Evolutionary conservation across 2,888 invertebrate genomes (phyloP), one percentile per base, ranked within the genome.

Genomic region (Dione juno): DNA sequence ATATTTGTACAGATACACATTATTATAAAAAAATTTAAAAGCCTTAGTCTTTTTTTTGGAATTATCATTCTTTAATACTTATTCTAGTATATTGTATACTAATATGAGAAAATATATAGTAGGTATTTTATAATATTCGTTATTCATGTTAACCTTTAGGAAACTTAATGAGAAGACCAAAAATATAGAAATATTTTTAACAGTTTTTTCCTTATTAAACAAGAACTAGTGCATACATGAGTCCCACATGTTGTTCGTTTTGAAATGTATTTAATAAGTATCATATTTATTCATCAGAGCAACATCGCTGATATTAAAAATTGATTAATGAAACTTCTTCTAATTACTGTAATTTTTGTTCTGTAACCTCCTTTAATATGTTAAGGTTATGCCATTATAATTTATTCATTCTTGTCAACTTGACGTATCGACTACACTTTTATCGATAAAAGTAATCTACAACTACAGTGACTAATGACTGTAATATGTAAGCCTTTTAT

Each of bases 391-490:
- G 50, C 57, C 50, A 57, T 61, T 67, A 63, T 64, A 64, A 64
- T 64, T 64, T 64, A 75, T 71, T 68, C 66, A 72, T 74, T 76
- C 72, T 65, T 75, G 67, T 68, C 77, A 69, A 75, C 52, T 69
- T 77, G 74, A 77, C 74, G 74, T 71, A 78, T 77, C 74, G 76
- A 78, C 74, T 72, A 64, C 53, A 70, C 61, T 70, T 72, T 77
- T 76, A 76, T 78, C 78, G 75, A 75, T 74, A 73, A 77, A 76
- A 74, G 72, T 71, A 76, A 77, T 78, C 76, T 75, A 75, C 57
- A 28, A 35, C 45, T 61, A 61, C 71, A 69, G 70, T 77, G 78
- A 77, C 72, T 76, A 78, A 78, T 77, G 77, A 77, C 76, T 72
- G 71, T 67, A 74, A 75, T 72, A 50, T 73, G 66, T 68, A 61